A percentile compares a stretch with the other conserved stretches of the same genome.
Conservation (phyloP, 1,140 invertebrate species). For the Musca domestica region DNA sequence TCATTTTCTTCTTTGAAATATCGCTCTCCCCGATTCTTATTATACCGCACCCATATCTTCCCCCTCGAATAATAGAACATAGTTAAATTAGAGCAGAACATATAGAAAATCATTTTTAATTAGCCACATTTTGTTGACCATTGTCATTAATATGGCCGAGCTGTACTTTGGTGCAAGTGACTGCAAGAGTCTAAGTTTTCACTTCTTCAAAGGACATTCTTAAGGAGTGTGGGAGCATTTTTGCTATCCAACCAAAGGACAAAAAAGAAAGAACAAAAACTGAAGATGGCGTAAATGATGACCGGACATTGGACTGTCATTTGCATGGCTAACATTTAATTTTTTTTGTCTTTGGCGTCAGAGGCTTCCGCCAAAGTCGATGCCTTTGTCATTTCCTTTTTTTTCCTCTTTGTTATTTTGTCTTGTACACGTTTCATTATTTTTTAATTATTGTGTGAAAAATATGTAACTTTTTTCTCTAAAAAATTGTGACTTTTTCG, state of each 20-base stretch:
- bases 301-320: conserved; percentile 41
- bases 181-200: background rate
- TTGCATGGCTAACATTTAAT: conserved; percentile 49
- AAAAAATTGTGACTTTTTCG: background rate
- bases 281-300: conserved; percentile 28
- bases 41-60: too few species aligned
- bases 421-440: background rate
- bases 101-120: conserved; percentile 12
- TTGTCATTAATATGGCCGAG: conserved; percentile 7
- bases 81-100: too few species aligned
- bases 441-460: conserved; percentile 47
- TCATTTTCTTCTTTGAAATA: too few species aligned
- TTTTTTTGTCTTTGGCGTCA: conserved; percentile 26
- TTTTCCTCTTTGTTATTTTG: background rate
- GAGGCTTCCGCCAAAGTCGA: too few species aligned
- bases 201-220: background rate
- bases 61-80: too few species aligned
- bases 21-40: too few species aligned
- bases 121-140: conserved; percentile 19
- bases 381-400: background rate
- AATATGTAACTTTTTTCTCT: conserved; percentile 11
- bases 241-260: too few species aligned
- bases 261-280: too few species aligned
- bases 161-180: background rate
- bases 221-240: too few species aligned